phyloP scores from a whole-genome alignment of 2,888 invertebrate genomes.

The Tipula confusa region DNA sequence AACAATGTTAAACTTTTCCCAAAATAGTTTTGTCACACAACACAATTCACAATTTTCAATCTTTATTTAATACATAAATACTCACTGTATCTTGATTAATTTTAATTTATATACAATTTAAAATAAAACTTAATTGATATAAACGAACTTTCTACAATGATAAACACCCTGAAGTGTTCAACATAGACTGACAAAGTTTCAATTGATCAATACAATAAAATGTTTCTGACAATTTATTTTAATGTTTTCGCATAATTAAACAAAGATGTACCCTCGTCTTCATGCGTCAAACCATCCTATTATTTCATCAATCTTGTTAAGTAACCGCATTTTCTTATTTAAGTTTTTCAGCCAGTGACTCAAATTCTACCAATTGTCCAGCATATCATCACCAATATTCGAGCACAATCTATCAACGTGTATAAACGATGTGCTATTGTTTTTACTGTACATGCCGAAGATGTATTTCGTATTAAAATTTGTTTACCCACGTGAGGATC shows the following conservation, averaged over 20 bases:
- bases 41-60: too few species aligned
- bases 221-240: too few species aligned
- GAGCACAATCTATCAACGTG: not conserved
- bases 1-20: too few species aligned
- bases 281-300: not conserved
- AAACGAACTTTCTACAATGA: too few species aligned
- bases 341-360: not conserved
- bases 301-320: not conserved
- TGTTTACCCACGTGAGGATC: constrained; percentile 72
- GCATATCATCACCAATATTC: not conserved
- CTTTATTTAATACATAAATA: too few species aligned
- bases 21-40: too few species aligned
- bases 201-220: too few species aligned
- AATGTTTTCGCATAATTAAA: not conserved
- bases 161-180: too few species aligned
- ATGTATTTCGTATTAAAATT: constrained; percentile 52
- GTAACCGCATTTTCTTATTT: not conserved
- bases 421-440: constrained; percentile 12
- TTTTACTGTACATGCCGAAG: not conserved
- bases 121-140: too few species aligned
- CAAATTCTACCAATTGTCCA: not conserved
- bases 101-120: too few species aligned
- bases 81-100: too few species aligned
- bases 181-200: too few species aligned
- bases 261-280: not conserved